A percentile compares a stretch with the other conserved stretches of the same genome.
phyloP scores from a whole-genome alignment of 2,888 invertebrate genomes.

The Eilema depressum region DNA sequence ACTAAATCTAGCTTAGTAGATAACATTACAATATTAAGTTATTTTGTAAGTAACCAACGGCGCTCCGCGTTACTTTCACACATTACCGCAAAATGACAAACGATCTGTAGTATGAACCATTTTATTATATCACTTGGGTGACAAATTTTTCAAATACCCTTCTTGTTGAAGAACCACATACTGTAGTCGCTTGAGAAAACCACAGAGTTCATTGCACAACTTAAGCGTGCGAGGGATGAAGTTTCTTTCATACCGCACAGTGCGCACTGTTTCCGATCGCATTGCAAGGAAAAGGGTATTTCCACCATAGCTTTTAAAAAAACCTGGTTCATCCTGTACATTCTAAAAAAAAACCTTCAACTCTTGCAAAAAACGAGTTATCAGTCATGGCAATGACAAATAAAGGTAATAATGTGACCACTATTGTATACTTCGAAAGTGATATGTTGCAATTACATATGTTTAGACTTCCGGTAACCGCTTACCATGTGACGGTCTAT shows the following conservation, averaged over 20 bases:
- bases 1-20: conserved; percentile 35
- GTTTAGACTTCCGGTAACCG: background rate
- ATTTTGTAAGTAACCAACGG: conserved; percentile 20
- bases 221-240: too few species aligned
- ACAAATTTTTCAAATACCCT: too few species aligned
- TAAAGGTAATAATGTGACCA: background rate
- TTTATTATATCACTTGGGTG: too few species aligned
- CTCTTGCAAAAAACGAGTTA: background rate
- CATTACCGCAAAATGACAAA: conserved; percentile 21
- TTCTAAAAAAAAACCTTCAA: background rate
- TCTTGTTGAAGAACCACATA: too few species aligned
- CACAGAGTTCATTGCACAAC: too few species aligned
- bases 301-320: conserved; percentile 26
- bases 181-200: too few species aligned
- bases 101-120: conserved; percentile 5
- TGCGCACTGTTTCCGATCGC: too few species aligned
- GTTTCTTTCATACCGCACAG: too few species aligned
- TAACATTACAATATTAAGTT: conserved; percentile 28
- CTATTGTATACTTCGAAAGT: background rate
- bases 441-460: background rate
- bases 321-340: background rate
- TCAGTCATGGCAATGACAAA: background rate
- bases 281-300: conserved; percentile 5
- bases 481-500: background rate
- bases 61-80: conserved; percentile 18